Evolutionary conservation across 2,888 invertebrate species (phyloP).

Genomic region (Eulithis prunata): DNA sequence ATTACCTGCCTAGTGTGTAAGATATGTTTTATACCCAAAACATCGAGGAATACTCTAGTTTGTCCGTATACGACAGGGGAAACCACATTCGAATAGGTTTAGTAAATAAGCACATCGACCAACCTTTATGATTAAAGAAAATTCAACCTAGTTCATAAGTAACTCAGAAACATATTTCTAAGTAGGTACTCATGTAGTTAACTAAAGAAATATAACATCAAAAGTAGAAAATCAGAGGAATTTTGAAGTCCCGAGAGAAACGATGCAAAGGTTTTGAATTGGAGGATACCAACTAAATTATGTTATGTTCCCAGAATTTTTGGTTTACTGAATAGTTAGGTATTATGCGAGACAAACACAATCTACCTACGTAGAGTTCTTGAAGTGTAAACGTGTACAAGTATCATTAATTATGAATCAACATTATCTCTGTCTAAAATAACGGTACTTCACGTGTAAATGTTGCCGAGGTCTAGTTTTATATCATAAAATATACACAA

Average conservation of each 20-base stretch:
- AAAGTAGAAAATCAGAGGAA: conserved; percentile 6
- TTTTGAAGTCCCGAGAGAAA: conserved; percentile 1
- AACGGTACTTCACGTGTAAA: conserved; percentile 18
- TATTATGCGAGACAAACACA: too few species aligned
- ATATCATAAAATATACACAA: conserved; percentile 28
- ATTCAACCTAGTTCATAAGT: background rate
- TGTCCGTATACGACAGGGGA: too few species aligned
- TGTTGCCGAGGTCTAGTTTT: conserved; percentile 27
- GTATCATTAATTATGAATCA: background rate
- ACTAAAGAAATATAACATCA: conserved; percentile 6
- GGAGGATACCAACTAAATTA: background rate
- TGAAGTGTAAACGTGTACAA: background rate
- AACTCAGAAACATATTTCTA: background rate
- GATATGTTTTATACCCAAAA: too few species aligned
- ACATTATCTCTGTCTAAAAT: background rate
- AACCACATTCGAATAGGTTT: too few species aligned
- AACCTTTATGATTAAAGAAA: background rate
- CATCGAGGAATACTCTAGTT: too few species aligned
- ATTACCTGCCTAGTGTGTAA: background rate
- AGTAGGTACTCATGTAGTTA: conserved; percentile 1
- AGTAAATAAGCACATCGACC: too few species aligned
- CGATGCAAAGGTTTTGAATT: background rate
- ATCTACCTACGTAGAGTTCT: background rate
- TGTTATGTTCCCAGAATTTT: conserved; percentile 1
- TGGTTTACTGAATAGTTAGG: background rate